Conservation (phyloP, 2,113 vertebrate genomes). For the Elanoides forficatus region DNA sequence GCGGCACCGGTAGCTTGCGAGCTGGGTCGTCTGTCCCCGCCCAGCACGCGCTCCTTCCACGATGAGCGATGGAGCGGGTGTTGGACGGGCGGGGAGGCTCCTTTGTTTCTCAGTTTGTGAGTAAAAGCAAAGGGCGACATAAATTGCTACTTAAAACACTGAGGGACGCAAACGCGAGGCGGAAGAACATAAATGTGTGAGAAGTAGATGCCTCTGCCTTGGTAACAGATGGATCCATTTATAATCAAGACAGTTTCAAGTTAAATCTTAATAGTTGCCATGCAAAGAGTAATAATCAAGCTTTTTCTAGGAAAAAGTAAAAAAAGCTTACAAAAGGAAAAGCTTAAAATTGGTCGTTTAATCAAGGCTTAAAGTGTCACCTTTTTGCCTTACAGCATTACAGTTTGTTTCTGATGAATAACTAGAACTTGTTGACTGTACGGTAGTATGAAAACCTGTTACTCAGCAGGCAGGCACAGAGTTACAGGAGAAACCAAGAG, state of each 20-base stretch:
- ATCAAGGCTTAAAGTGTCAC: background rate
- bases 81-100: no score
- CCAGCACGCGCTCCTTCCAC: rapidly evolving
- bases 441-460: background rate
- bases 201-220: background rate
- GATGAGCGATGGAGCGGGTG: background rate
- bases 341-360: background rate
- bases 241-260: background rate
- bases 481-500: rapidly evolving
- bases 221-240: background rate
- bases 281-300: background rate
- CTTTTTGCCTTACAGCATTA: background rate
- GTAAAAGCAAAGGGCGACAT: no score
- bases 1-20: rapidly evolving
- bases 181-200: background rate
- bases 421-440: background rate
- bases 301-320: background rate
- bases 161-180: no score
- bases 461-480: background rate
- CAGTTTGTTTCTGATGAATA: background rate
- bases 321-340: background rate
- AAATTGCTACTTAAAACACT: rapidly evolving
- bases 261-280: background rate
- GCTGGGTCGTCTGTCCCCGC: rapidly evolving
- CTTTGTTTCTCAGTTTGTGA: rapidly evolving